Base-by-base conservation (phyloP, 2,797 vertebrate species). In the Eupleurogrammus muticus region DNA sequence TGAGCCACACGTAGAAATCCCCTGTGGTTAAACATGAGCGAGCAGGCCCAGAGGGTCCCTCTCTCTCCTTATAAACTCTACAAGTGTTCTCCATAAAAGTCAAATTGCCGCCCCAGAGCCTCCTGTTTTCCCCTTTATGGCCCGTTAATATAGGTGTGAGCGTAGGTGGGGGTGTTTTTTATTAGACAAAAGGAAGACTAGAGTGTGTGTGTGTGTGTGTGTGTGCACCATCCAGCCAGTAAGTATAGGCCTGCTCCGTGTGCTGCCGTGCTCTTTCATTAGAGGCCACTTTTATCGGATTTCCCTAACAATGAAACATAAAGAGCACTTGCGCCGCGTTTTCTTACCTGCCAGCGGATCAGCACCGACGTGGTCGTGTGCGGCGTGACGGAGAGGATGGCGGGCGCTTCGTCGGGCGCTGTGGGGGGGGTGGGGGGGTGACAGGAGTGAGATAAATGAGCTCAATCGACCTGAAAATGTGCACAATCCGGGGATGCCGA, bases 341-440 rank as follows among this genome's bases (percentile, higher is more conserved):
- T 0, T 44, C 42, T 54, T 91, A 99, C 98, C 97, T 98, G 96
- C 97, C 97, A 99, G 75, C 95, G 95, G 91, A 99, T 96, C 70
- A 99, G 92, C 89, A 99, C 97, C 0, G 98, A 99, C 0, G 97
- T 98, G 1, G 97, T 98, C 28, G 98, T 99, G 90, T 98, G 97
- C 0, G 97, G 97, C 0, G 95, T 98, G 83, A 99, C 96, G 0
- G 97, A 97, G 55, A 98, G 89, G 57, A 99, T 95, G 28, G 87
- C 67, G 66, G 98, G 98, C 0, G 96, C 94, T 80, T 93, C 90
- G 48, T 93, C 93, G 5, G 93, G 94, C 61, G 92, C 94, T 95
- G 87, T n/a, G n/a, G n/a, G n/a, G n/a, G n/a, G n/a, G n/a, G n/a
- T n/a, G n/a, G n/a, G n/a, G n/a, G 24, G 79, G 80, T 21, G 38